Evolutionary conservation across 2,888 invertebrate species (phyloP), one percentile per base, ranked within the genome.

Genomic region (Leptodirus hochenwartii): DNA sequence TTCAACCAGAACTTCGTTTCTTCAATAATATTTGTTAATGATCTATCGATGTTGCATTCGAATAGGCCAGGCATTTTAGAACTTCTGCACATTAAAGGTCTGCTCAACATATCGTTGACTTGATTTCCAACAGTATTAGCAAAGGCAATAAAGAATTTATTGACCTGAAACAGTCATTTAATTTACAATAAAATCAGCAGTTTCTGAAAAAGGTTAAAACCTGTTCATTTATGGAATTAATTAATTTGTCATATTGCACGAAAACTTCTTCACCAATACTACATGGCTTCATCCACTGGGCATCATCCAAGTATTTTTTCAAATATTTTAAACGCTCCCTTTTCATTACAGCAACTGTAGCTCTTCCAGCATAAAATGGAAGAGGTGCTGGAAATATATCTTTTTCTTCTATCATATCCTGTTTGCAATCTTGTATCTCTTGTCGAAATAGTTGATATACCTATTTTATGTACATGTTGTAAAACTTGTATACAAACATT

Each of bases 41-140:
- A 74, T 74, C 66, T 64, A 50, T 85, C 80, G 40, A 85, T 76
- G 50, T 87, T 85, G 48, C 75, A 75, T 48, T 80, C 76, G 35
- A 87, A 49, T 26, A 79, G 56, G 0, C 76, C 77, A 11, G 66
- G 65, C 30, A 66, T 62, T 4, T 58, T 56, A 11, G 53, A 47
- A 46, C 76, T 79, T 36, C 70, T 69, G 34, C 68, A 57, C 66
- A 90, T 71, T 31, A 90, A 54, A 1, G 77, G 72, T 24, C 69
- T 65, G 43, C 82, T 74, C 14, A 81, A 52, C 24, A 66, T 63
- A 1, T 53, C 50, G 1, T 58, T 53, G 27, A 69, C 60, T 48
- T 70, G 68, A 27, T 66, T 66, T 10, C 70, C 71, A 11, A 71
- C 47, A 33, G 62, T 62, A 6, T 8, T 32, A 14, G 24, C 31